Base-by-base conservation (phyloP, 1,140 invertebrate species). In the Doryteuthis pealeii region DNA sequence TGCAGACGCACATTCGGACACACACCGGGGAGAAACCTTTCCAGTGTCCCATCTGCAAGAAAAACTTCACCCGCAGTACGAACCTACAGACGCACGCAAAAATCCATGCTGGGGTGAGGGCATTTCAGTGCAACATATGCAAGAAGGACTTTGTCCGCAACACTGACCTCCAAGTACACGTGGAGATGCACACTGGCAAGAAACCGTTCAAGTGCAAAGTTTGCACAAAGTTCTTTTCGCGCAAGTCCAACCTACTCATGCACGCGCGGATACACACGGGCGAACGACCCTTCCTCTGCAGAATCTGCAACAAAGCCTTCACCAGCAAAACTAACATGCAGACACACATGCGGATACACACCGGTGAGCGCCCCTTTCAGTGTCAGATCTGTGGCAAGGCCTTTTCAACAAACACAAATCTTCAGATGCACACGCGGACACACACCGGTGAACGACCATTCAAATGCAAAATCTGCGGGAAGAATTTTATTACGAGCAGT, bases 261-360 rank as follows among this genome's bases (percentile, higher is more conserved):
- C 74, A 71, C 54, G 73, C 31, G 72, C 74, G 82, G 0, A 97
- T 96, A 86, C 95, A 97, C 87, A 96, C 94, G 0, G 95, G 95
- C 45, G 94, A 94, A 70, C 97, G 97, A 86, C 96, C 96, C 14
- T 99, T 98, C 90, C 95, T 96, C 84, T 98, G 96, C 87, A 92
- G 92, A 76, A 93, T 96, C 5, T 98, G 96, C 87, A 94, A 96
- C 85, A 89, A 95, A n/a, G 77, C 93, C 18, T 98, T 98, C 85
- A 95, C 95, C 22, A 90, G 96, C 33, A 96, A 94, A 76, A 96
- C 97, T 89, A 96, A 98, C 89, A 90, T 98, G 78, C 95, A 95
- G 32, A 89, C 97, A 62, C 95, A 97, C 88, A 96, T 96, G 94
- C 96, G 96, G 87, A 90, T 95, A 68, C 96, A 97, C 32, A 78